Percentiles rank a stretch among this genome's conserved stretches.
phyloP scores from a whole-genome alignment of 2,113 vertebrate species.

The Naja naja region DNA sequence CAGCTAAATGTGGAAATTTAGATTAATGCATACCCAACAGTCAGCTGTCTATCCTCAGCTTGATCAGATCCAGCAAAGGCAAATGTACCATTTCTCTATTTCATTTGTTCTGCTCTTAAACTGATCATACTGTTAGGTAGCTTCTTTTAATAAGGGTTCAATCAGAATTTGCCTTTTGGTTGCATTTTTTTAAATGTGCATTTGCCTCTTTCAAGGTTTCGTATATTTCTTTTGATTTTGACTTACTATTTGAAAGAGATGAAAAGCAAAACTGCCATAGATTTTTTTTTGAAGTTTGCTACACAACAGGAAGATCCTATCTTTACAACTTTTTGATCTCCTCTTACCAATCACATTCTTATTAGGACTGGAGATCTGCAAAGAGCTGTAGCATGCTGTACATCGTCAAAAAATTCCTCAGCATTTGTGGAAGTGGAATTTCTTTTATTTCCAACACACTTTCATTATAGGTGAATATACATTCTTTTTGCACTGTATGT shows the following conservation, averaged over 20 bases:
- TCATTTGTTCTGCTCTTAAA: background rate
- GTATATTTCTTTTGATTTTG: background rate
- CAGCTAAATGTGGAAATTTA: background rate
- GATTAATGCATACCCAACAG: background rate
- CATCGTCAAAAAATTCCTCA: background rate
- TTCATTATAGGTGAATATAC: background rate
- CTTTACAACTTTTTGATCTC: background rate
- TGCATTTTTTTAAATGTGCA: background rate
- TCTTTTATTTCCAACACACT: background rate
- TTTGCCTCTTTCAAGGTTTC: background rate
- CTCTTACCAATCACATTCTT: background rate
- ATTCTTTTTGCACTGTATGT: background rate
- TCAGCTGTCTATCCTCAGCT: background rate
- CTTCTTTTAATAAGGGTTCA: background rate
- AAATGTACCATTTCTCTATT: background rate
- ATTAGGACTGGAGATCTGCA: background rate
- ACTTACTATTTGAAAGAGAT: background rate
- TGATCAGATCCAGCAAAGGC: background rate
- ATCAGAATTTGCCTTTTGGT: background rate
- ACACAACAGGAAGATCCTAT: background rate
- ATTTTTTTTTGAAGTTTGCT: background rate
- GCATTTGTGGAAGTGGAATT: background rate
- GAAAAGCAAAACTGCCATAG: background rate
- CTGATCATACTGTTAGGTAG: background rate
- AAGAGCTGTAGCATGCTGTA: background rate